Percentiles rank a stretch among this genome's conserved stretches.
Conservation (phyloP, 2,113 vertebrate species). For the Plestiodon gilberti region DNA sequence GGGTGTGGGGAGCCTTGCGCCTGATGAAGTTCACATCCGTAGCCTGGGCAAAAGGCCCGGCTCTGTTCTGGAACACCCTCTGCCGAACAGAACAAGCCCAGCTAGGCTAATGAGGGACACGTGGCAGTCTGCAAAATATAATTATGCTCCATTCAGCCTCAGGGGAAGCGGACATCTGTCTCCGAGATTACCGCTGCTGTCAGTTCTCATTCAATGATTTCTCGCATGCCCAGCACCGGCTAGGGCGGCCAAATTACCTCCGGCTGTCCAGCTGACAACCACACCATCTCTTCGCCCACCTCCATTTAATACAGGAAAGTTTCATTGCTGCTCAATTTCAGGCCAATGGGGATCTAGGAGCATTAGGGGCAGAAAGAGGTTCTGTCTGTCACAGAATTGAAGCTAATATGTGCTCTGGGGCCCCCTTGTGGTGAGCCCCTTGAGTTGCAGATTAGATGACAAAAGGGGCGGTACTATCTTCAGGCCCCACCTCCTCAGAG, state of each 20-base stretch:
- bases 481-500: too few relatives aligned
- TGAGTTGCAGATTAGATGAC: too few relatives aligned
- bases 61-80: background rate
- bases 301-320: too few relatives aligned
- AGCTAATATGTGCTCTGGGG: too few relatives aligned
- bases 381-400: too few relatives aligned
- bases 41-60: background rate
- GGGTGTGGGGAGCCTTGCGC: background rate
- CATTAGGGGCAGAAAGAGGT: too few relatives aligned
- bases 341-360: too few relatives aligned
- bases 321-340: too few relatives aligned
- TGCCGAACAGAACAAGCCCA: accelerated
- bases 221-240: background rate
- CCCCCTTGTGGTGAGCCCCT: too few relatives aligned
- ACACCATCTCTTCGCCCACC: too few relatives aligned
- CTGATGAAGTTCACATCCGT: background rate
- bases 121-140: background rate
- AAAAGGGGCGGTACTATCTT: too few relatives aligned
- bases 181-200: accelerated
- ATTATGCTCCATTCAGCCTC: accelerated
- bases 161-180: background rate
- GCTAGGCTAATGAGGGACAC: accelerated
- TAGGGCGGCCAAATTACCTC: background rate
- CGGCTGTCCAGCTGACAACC: accelerated
- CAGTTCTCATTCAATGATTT: accelerated